Evolutionary conservation across 2,113 vertebrate species (phyloP).

Genomic region (Synchiropus splendidus): DNA sequence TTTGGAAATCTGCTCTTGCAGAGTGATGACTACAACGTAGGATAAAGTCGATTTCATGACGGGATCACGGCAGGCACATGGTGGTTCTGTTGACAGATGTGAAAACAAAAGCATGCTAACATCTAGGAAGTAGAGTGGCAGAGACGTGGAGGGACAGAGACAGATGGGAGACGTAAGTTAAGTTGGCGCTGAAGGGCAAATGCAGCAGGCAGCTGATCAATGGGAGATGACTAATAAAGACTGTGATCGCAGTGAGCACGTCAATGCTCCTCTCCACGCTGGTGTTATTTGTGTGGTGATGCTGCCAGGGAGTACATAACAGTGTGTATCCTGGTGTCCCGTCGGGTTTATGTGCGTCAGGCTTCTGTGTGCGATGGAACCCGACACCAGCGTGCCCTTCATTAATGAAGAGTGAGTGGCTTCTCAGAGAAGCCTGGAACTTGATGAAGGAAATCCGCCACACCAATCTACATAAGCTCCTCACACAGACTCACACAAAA

Average conservation of each 20-base stretch:
- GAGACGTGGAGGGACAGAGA: constrained; percentile 18
- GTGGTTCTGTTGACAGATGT: constrained; percentile 21
- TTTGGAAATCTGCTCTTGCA: no score
- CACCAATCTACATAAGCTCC: constrained; percentile 4
- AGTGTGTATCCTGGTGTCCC: neutral
- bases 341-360: neutral
- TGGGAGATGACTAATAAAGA: constrained; percentile 39
- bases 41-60: no score
- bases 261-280: constrained; percentile 1
- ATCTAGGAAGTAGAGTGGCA: constrained; percentile 10
- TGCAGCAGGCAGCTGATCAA: constrained; percentile 39
- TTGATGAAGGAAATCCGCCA: constrained; percentile 10
- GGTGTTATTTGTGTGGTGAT: constrained; percentile 12
- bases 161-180: constrained; percentile 22
- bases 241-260: constrained; percentile 7
- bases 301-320: neutral
- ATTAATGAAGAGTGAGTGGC: constrained; percentile 30
- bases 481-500: neutral
- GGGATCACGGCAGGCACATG: neutral
- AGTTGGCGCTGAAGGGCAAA: constrained; percentile 31
- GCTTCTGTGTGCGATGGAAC: constrained; percentile 10
- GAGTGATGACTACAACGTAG: no score
- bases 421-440: constrained; percentile 15
- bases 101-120: constrained; percentile 27
- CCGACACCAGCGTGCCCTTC: constrained; percentile 8